Conservation (phyloP, 2,797 vertebrate species). For the Chelon labrosus region DNA sequence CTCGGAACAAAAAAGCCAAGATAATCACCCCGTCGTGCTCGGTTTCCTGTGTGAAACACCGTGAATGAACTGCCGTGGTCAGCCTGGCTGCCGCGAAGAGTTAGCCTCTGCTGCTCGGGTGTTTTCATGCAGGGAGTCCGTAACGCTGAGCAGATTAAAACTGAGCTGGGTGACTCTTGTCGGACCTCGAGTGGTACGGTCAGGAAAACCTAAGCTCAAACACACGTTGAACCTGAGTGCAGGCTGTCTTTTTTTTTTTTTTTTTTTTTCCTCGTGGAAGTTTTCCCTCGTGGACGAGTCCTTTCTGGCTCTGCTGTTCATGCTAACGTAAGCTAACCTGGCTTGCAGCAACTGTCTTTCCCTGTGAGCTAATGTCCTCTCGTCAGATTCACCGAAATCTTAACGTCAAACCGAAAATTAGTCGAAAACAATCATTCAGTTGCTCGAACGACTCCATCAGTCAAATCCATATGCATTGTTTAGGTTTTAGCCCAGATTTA, state of each 20-base stretch:
- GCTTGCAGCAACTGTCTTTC: neutral
- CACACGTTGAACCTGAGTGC: conserved; percentile 28
- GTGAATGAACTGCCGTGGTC: conserved; percentile 62
- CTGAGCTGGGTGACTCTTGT: conserved; percentile 64
- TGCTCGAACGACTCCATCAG: no score
- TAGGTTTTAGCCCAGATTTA: no score
- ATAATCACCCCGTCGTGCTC: conserved; percentile 70
- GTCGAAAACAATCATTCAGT: no score
- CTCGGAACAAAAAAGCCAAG: conserved; percentile 69
- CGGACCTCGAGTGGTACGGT: conserved; percentile 40
- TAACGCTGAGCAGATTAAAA: conserved; percentile 73
- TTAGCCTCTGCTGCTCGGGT: conserved; percentile 77
- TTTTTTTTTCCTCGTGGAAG: neutral
- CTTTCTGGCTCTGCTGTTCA: neutral
- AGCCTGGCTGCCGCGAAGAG: conserved; percentile 83
- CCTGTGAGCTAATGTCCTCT: neutral
- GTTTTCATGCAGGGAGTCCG: conserved; percentile 35
- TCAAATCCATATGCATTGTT: no score
- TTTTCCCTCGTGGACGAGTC: neutral
- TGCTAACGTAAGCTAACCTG: conserved; percentile 30
- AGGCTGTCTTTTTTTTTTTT: neutral
- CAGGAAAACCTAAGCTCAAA: conserved; percentile 66
- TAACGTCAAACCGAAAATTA: no score
- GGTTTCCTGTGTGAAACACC: conserved; percentile 55
- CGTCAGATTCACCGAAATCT: neutral